Percentiles rank a stretch among this genome's conserved stretches.
These are phyloP conservation scores for Psephotus haematonotus DNA, from an alignment of 2,113 vertebrate genomes.

Conservation along the genomic window DNA sequence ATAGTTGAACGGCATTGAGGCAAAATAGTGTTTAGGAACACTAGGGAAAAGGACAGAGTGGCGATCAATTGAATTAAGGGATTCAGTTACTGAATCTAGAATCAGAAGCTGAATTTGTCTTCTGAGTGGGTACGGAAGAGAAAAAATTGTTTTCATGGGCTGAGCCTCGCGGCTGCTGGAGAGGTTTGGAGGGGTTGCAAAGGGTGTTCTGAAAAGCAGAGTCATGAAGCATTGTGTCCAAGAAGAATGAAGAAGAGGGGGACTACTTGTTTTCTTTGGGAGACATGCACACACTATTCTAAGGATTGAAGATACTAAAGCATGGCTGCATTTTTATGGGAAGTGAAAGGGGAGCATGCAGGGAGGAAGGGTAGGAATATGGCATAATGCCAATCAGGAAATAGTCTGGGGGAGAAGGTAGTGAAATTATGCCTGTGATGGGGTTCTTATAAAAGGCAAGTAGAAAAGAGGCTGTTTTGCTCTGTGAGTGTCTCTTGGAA, in stretches of 20 bases:
- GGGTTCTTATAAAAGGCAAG: not conserved
- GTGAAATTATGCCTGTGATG: not conserved
- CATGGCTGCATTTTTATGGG: not conserved
- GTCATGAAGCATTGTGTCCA: not conserved
- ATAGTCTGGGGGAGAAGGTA: not conserved
- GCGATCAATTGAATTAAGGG: not conserved
- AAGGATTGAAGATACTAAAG: not conserved
- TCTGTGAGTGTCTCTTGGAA: not conserved
- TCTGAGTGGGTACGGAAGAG: not conserved
- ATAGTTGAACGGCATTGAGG: not conserved
- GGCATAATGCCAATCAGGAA: not conserved
- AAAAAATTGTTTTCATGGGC: not conserved
- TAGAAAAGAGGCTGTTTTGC: not conserved
- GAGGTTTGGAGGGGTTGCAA: not conserved
- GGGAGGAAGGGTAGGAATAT: not conserved
- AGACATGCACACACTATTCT: not conserved
- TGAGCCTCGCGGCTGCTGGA: not conserved
- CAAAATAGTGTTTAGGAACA: not conserved
- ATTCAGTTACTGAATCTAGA: not conserved
- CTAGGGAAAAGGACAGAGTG: not conserved
- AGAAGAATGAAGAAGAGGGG: not conserved
- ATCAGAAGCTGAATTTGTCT: not conserved
- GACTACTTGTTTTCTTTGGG: not conserved
- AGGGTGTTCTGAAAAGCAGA: not conserved
- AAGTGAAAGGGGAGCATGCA: not conserved